A percentile compares a stretch with the other conserved stretches of the same genome.
Conservation (phyloP, 2,888 invertebrate genomes). For the Tolmerus cingulatus region DNA sequence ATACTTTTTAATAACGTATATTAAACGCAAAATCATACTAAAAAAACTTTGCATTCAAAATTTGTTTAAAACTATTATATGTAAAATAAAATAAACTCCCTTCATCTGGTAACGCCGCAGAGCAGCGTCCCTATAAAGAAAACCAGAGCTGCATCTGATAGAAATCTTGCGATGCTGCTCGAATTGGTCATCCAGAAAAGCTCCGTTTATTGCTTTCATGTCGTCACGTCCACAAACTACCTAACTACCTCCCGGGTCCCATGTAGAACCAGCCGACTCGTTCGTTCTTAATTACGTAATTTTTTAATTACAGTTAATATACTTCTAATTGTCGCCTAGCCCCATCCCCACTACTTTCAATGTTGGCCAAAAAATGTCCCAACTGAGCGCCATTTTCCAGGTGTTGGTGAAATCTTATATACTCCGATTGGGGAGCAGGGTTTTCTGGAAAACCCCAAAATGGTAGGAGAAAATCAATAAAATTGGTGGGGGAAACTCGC, state of each 20-base stretch:
- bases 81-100: background rate
- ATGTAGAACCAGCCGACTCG: constrained; percentile 23
- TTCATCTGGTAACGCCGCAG: background rate
- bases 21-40: background rate
- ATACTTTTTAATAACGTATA: too few relatives aligned
- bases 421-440: background rate
- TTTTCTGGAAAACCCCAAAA: constrained; percentile 18
- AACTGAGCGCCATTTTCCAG: background rate
- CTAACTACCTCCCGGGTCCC: background rate
- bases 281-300: constrained; percentile 63
- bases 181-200: constrained; percentile 32
- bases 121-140: background rate
- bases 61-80: background rate
- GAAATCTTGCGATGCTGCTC: background rate
- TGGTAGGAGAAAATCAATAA: constrained; percentile 47
- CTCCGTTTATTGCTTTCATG: constrained; percentile 35
- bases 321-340: constrained; percentile 59
- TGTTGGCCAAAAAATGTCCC: background rate
- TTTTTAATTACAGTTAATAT: constrained; percentile 64
- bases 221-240: constrained; percentile 30
- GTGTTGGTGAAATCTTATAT: background rate
- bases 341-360: constrained; percentile 32
- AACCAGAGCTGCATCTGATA: background rate
- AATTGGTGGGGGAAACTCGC: background rate
- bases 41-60: background rate